Percentiles rank a stretch among this genome's conserved stretches.
These are phyloP conservation scores for Apodemus agrarius DNA, from an alignment of 2,797 vertebrate species.

Conservation along the genomic window DNA sequence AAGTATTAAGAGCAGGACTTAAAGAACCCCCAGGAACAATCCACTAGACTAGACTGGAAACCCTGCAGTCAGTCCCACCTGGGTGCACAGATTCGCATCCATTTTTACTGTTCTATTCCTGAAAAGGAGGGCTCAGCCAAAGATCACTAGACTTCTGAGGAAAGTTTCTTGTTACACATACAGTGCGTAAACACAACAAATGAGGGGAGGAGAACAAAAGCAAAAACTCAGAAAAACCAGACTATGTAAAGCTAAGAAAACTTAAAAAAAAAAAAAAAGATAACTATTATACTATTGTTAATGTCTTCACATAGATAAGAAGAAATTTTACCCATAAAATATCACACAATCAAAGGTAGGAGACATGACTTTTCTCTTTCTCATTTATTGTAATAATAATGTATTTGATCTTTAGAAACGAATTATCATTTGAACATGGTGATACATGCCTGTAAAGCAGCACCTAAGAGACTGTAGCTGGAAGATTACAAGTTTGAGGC, in stretches of 20 bases:
- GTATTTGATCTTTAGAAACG: not conserved
- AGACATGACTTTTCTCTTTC: not conserved
- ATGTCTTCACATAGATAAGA: not conserved
- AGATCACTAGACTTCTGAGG: not conserved
- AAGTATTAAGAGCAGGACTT: not conserved
- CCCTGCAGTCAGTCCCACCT: not conserved
- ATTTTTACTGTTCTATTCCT: not conserved
- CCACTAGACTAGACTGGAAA: not conserved
- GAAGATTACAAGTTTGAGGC: not conserved
- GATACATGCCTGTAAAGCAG: not conserved
- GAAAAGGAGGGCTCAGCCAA: not conserved
- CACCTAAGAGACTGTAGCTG: not conserved
- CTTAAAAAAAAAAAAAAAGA: not conserved
- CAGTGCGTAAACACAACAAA: conserved; percentile 6
- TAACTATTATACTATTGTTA: not conserved
- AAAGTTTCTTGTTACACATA: conserved; percentile 43
- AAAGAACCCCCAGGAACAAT: not conserved
- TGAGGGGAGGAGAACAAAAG: not conserved
- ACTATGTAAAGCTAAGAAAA: not conserved
- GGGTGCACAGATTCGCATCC: not conserved
- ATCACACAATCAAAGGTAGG: not conserved
- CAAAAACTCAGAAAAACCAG: conserved; percentile 42
- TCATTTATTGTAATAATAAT: conserved; percentile 36
- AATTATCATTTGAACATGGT: not conserved
- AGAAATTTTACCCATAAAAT: conserved; percentile 5